Base-by-base conservation (phyloP, 2,797 vertebrate genomes). In the Macroramphosus scolopax region DNA sequence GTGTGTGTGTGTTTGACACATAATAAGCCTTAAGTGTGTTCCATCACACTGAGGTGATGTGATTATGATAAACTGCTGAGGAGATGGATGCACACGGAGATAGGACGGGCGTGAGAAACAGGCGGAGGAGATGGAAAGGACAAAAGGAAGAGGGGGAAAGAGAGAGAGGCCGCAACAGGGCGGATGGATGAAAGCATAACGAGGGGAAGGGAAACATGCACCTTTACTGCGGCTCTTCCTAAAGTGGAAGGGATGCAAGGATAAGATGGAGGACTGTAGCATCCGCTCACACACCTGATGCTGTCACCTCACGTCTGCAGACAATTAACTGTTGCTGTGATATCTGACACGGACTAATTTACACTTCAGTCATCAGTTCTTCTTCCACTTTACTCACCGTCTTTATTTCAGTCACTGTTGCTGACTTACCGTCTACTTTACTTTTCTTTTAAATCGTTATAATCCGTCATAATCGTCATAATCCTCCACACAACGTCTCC, bases 41-140 rank as follows among this genome's bases (percentile, higher is more conserved):
- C 78, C 65, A 79, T 84, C 80, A 83, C 75, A 67, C 36, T 41
- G 29, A 63, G 71, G 61, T 78, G 83, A 84, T 81, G 76, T 74
- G 83, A 86, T 87, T 87, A 87, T 80, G 79, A 83, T 86, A 83
- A 86, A 86, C 76, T 80, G 72, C 68, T 67, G 57, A 63, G 20
- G 55, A 72, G 66, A 81, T 76, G 80, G 55, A 62, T 45, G 53
- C 51, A 54, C 77, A 80, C 34, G 49, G 34, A 57, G 49, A 35
- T 24, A 63, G 54, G 38, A 33, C 0, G 29, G 25, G 45, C 0
- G 2, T 30, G n/a, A n/a, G n/a, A n/a, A n/a, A n/a, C n/a, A n/a
- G 37, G 38, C 9, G 12, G 20, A 17, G 24, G 14, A 13, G 34
- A 17, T 12, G 16, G 31, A 15, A 8, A 13, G 34, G 33, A 31